Evolutionary conservation across 2,888 invertebrate genomes (phyloP), one percentile per base, ranked within the genome.

Genomic region (Tetramorium bicarinatum): DNA sequence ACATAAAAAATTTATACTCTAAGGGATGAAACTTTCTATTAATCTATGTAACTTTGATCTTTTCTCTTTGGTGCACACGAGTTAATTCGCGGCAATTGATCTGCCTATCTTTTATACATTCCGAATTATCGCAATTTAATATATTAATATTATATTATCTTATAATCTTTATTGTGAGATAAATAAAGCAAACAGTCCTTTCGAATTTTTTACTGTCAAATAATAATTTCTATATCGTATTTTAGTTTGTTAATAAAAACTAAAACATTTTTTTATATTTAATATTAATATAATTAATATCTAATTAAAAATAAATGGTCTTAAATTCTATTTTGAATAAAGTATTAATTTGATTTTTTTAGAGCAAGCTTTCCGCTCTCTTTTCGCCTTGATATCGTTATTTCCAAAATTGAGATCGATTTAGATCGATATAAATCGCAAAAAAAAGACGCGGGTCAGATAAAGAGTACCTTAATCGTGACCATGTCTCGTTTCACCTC

Each of bases 401-500:
- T 34, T 34, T 34, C 9, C 21, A 4, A 25, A 21, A 29, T 52
- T 15, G 15, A 29, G 18, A 47, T 44, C n/a, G 47, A 0, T 75
- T 2, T 38, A 15, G 9, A 64, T 38, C 15, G 21, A 9, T 15
- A 34, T 9, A 44, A 49, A 59, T 62, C 1, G 15, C 9, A 69
- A 54, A 47, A 25, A 11, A 52, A 13, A 21, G 15, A 64, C 41
- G 9, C 25, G 29, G n/a, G 41, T 41, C 69, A 41, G 6, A 44
- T 49, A 25, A 86, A 34, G 85, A 67, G 89, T 94, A 95, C 95
- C 94, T 98, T 98, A 96, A 98, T 98, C 94, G 98, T 98, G 93
- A 98, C 98, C 98, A 98, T 98, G 95, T 98, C 98, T 93, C 98
- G 97, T 96, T 98, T 98, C 92, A 98, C 98, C 96, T 98, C 98